A percentile compares a stretch with the other conserved stretches of the same genome.
These are phyloP conservation scores for Spatula versicolor DNA, from an alignment of 2,797 vertebrate genomes.

Conservation along the genomic window DNA sequence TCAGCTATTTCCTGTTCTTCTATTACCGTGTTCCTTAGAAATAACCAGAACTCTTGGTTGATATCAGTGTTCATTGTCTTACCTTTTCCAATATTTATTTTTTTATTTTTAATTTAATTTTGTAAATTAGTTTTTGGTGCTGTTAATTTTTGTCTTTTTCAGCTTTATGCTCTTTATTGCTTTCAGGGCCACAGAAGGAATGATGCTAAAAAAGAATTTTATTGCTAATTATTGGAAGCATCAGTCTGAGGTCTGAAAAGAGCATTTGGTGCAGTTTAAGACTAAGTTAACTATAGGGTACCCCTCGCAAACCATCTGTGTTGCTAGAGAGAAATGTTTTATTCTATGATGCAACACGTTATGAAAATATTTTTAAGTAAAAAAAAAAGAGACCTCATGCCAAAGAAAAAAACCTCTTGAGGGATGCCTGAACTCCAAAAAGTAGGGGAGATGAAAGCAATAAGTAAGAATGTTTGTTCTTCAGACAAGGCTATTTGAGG, in stretches of 20 bases:
- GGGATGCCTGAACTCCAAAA: background rate
- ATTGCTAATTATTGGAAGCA: background rate
- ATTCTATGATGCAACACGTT: background rate
- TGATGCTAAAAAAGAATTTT: background rate
- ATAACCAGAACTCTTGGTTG: background rate
- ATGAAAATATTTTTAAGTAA: background rate
- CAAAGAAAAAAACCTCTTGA: background rate
- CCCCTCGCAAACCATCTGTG: background rate
- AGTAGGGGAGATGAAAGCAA: background rate
- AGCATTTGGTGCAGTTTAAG: background rate
- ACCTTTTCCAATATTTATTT: background rate
- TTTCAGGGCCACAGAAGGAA: background rate
- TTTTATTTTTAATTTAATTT: background rate
- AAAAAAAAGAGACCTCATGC: rapidly evolving
- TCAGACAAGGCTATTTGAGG: background rate
- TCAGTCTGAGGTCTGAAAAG: background rate
- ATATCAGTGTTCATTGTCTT: background rate
- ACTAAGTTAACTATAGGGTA: background rate
- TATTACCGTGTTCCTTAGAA: background rate
- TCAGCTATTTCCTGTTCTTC: background rate
- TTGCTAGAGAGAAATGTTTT: background rate
- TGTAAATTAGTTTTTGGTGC: background rate
- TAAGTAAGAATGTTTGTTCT: background rate
- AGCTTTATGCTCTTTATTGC: background rate
- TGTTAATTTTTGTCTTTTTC: background rate